Base-by-base conservation (phyloP, 1,140 invertebrate genomes). In the Maconellicoccus hirsutus region DNA sequence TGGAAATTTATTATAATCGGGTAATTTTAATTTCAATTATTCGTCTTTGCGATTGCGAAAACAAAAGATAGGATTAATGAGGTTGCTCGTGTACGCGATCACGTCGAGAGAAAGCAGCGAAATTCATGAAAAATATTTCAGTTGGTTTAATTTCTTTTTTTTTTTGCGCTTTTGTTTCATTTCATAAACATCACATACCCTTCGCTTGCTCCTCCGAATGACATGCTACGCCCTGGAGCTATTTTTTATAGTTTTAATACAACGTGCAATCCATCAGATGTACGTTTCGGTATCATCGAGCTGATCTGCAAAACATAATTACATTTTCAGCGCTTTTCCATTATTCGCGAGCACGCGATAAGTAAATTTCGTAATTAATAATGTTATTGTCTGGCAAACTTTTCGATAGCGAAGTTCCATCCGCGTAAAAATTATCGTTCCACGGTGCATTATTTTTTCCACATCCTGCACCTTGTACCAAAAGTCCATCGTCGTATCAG, bases 301-400 rank as follows among this genome's bases (percentile, higher is more conserved):
- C 12, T 8, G n/a, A 52, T 52, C 42, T 52, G 42, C 6, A 52
- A 52, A 52, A 3, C 42, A 16, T 52, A 52, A 52, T 52, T 52
- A 52, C 16, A 52, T 52, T 52, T 52, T 52, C 42, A 52, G n/a
- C 42, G 10, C 42, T 52, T 16, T 33, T 33, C n/a, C 42, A 52
- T 52, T 52, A 52, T 52, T 52, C 42, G n/a, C n/a, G 12, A 19
- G 12, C 12, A 52, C n/a, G 42, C 42, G 42, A 52, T 52, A 52
- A 52, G 42, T 52, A 52, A 52, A 52, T 52, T 52, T 52, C n/a
- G 42, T 52, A 52, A 52, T 52, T 52, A 52, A 52, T 52, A 52
- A 16, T 52, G 42, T 52, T 33, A 33, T 33, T 33, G 12, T 12
- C 3, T 2, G 42, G 42, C 12, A 52, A 52, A 52, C 42, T 52